phyloP scores from a whole-genome alignment of 1,140 invertebrate genomes.

The Bombus confusus region DNA sequence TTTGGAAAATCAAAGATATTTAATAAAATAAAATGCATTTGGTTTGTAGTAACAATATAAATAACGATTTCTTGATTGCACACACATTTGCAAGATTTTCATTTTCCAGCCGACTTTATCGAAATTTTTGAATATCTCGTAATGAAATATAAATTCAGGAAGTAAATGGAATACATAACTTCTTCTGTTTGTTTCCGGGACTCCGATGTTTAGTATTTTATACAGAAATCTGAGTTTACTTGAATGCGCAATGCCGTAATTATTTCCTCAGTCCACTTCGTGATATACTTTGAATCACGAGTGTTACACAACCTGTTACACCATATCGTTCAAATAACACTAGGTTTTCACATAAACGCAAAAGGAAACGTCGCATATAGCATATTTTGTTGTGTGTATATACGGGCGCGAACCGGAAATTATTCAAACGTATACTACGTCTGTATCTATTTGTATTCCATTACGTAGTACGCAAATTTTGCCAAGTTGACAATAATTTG shows the following conservation, averaged over 20 bases:
- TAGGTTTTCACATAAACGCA: not conserved
- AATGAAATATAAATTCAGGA: not conserved
- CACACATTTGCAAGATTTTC: no score
- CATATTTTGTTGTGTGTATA: not conserved
- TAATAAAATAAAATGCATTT: not conserved
- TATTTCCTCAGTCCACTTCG: slow-evolving; percentile 18
- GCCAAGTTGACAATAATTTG: not conserved
- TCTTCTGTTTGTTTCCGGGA: not conserved
- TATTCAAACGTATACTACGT: not conserved
- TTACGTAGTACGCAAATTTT: not conserved
- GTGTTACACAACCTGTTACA: slow-evolving; percentile 38
- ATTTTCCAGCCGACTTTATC: no score
- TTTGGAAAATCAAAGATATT: not conserved
- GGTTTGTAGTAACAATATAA: not conserved
- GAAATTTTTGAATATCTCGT: no score
- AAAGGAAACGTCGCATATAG: not conserved
- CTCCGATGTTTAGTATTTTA: not conserved
- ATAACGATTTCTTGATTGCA: no score
- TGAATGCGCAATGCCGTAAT: slow-evolving; percentile 3
- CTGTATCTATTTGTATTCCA: not conserved
- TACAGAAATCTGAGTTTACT: not conserved
- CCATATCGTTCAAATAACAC: slow-evolving; percentile 34
- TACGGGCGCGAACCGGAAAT: slow-evolving; percentile 5
- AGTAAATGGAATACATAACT: not conserved
- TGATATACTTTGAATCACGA: slow-evolving; percentile 19